Conservation (phyloP, 2,797 vertebrate species). For the Acanthis flammea region DNA sequence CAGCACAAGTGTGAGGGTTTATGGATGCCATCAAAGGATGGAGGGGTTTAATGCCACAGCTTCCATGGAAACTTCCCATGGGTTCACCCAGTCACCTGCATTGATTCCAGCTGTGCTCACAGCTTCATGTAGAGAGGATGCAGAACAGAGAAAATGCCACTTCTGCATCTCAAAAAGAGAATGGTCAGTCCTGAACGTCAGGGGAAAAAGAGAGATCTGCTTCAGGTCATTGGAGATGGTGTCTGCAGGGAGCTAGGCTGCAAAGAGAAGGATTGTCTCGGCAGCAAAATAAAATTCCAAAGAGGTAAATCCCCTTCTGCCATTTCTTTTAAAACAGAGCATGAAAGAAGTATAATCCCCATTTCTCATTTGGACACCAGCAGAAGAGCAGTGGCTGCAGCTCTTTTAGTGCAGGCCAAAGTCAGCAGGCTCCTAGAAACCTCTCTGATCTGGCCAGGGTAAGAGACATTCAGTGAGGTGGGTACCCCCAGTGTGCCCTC, state of each 20-base stretch:
- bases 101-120: conserved; percentile 22
- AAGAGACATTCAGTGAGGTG: not conserved
- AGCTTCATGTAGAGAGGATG: not conserved
- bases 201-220: not conserved
- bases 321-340: not conserved
- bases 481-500: not conserved
- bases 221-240: not conserved
- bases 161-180: not conserved
- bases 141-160: not conserved
- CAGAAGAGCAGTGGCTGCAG: not conserved
- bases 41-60: not conserved
- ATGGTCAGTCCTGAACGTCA: not conserved
- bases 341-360: not conserved
- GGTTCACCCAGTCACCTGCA: not conserved
- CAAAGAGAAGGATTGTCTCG: not conserved
- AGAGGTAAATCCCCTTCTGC: not conserved
- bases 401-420: not conserved
- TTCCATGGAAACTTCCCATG: not conserved
- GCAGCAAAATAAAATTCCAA: not conserved
- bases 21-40: not conserved
- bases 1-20: not conserved
- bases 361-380: not conserved
- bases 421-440: not conserved
- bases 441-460: not conserved
- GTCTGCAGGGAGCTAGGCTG: not conserved